Evolutionary conservation across 2,797 vertebrate species (phyloP).

Genomic region (Synaphobranchus kaupii): DNA sequence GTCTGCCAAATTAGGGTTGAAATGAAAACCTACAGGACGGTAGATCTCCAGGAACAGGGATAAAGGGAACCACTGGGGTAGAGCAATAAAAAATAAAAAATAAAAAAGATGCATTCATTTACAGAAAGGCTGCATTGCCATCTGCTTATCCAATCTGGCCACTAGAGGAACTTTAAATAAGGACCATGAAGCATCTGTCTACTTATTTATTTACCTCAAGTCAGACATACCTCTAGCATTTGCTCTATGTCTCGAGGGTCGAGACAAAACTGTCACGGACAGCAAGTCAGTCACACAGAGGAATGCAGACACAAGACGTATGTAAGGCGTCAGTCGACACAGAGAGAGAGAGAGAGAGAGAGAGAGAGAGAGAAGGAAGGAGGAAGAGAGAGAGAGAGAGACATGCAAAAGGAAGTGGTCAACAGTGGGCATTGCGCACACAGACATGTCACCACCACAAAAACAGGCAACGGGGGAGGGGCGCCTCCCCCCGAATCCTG

Average conservation of each 20-base stretch:
- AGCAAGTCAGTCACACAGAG: constrained; percentile 67
- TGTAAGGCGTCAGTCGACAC: constrained; percentile 56
- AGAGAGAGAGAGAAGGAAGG: constrained; percentile 44
- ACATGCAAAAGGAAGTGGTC: constrained; percentile 35
- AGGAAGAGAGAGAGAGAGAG: constrained; percentile 47
- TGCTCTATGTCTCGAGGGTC: constrained; percentile 76
- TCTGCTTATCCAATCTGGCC: not conserved
- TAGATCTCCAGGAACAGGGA: too few relatives aligned
- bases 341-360: constrained; percentile 44
- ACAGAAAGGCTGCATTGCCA: not conserved
- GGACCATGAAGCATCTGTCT: constrained; percentile 14
- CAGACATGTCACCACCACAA: constrained; percentile 21
- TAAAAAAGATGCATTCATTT: not conserved
- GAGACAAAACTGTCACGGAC: constrained; percentile 69
- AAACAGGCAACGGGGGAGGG: not conserved
- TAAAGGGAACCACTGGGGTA: too few relatives aligned
- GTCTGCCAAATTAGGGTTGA: too few relatives aligned
- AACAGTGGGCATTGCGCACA: constrained; percentile 15
- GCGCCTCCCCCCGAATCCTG: not conserved
- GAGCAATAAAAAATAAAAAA: not conserved
- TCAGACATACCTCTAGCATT: constrained; percentile 77
- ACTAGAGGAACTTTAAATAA: not conserved
- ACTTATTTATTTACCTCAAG: constrained; percentile 31
- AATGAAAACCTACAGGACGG: too few relatives aligned
- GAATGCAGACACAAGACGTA: constrained; percentile 65